These are phyloP conservation scores for Mus musculus DNA, from an alignment of 2,113 vertebrate species.

Conservation along the genomic window DNA sequence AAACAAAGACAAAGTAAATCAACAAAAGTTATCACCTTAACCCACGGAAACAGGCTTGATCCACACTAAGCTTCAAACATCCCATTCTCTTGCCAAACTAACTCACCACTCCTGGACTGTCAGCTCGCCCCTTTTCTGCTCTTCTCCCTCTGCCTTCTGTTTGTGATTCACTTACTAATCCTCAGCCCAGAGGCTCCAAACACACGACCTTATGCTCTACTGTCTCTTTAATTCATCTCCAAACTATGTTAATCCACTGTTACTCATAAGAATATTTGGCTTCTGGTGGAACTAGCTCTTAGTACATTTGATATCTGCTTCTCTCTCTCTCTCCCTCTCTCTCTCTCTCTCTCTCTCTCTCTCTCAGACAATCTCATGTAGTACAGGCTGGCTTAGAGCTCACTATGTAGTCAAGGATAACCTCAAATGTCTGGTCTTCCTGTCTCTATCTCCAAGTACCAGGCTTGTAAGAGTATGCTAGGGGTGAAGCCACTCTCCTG, in stretches of 20 bases:
- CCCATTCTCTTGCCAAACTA: neutral
- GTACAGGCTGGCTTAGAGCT: neutral
- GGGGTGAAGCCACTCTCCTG: neutral
- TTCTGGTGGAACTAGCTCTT: neutral
- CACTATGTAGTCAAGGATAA: neutral
- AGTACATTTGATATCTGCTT: neutral
- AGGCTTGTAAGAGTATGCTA: neutral
- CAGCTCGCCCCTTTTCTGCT: neutral
- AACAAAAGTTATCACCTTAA: neutral
- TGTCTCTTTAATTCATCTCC: neutral
- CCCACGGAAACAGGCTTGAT: neutral
- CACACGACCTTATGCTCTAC: neutral
- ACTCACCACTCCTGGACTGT: neutral
- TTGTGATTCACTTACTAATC: neutral
- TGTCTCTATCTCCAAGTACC: neutral
- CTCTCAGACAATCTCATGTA: neutral
- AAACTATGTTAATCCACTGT: neutral
- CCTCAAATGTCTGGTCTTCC: neutral
- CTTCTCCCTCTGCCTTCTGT: neutral
- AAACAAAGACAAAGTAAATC: neutral
- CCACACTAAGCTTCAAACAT: neutral
- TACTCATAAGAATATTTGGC: neutral
- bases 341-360: neutral
- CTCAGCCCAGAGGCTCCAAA: neutral
- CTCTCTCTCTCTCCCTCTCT: neutral